phyloP scores from a whole-genome alignment of 2,888 invertebrate genomes.

The Drosophila greeni region DNA sequence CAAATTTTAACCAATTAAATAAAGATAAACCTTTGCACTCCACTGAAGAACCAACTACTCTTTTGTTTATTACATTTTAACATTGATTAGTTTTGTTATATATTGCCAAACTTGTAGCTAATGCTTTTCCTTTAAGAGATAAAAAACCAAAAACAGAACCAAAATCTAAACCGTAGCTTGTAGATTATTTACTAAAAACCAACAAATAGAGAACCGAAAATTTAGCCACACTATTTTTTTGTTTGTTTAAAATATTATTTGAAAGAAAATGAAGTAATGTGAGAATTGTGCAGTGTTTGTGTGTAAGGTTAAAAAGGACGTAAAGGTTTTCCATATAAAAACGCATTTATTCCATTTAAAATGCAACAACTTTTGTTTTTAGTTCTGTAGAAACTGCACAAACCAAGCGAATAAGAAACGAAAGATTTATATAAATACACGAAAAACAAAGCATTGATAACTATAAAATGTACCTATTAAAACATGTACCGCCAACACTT shows the following conservation, averaged over 20 bases:
- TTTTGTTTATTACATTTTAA: conserved; percentile 41
- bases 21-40: conserved; percentile 4
- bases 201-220: conserved; percentile 26
- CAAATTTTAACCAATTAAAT: neutral
- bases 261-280: conserved; percentile 3
- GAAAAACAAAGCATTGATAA: conserved; percentile 16
- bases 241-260: conserved; percentile 4
- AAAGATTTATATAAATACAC: conserved; percentile 15
- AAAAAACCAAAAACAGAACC: conserved; percentile 20
- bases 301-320: conserved; percentile 11
- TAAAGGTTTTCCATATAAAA: conserved; percentile 59
- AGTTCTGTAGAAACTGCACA: conserved; percentile 45
- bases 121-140: conserved; percentile 33
- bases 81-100: conserved; percentile 34
- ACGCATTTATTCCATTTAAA: conserved; percentile 73
- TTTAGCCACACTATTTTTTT: conserved; percentile 30
- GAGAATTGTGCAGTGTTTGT: conserved; percentile 27
- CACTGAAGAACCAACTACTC: conserved; percentile 13
- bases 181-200: conserved; percentile 39
- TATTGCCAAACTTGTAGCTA: conserved; percentile 42
- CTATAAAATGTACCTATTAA: conserved; percentile 34
- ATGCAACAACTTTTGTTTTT: conserved; percentile 61
- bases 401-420: conserved; percentile 32
- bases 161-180: conserved; percentile 44
- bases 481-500: conserved; percentile 66